Evolutionary conservation across 2,888 invertebrate genomes (phyloP), one percentile per base, ranked within the genome.

Genomic region (Malthinus seriepunctatus): DNA sequence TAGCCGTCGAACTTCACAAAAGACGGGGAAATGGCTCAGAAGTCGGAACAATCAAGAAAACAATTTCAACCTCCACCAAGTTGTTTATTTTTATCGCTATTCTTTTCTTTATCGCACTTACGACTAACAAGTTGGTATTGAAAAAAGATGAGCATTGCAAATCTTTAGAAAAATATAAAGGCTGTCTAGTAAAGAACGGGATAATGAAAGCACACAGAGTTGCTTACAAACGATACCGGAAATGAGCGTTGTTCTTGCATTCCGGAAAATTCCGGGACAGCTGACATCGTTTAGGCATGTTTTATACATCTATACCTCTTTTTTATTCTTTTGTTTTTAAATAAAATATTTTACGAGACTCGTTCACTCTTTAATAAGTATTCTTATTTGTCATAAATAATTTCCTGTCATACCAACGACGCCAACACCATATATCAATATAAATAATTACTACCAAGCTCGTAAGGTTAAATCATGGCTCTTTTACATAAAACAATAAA

Each of bases 1-100:
- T 67, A 68, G 65, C 66, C 65, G 66, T 66, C 64, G 67, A 67
- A 66, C 62, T 68, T 65, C 64, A 65, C 66, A 66, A 68, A 68
- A 5, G 65, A 61, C 63, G 56, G 63, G 64, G 67, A 66, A 68
- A 67, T 64, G 65, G 65, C 62, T 64, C 62, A 66, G 67, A 66
- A 68, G 67, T 62, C 63, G 60, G 65, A 63, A 63, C 67, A 68
- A 67, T 68, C 66, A 63, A 56, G 66, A 64, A 64, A 67, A 67
- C 62, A 63, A 64, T 64, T 52, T 63, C 58, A 37, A 60, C 47
- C 50, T 56, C 44, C 33, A 32, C 15, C 31, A 51, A 50, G 35
- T 49, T 42, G 50, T 48, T 50, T 50, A 50, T 52, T 38, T 60
- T 60, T 56, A 52, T 56, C 56, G 50, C 61, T 58, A 52, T 49